These are phyloP conservation scores for Pollachius pollachius DNA, from an alignment of 2,113 vertebrate species.

Conservation along the genomic window DNA sequence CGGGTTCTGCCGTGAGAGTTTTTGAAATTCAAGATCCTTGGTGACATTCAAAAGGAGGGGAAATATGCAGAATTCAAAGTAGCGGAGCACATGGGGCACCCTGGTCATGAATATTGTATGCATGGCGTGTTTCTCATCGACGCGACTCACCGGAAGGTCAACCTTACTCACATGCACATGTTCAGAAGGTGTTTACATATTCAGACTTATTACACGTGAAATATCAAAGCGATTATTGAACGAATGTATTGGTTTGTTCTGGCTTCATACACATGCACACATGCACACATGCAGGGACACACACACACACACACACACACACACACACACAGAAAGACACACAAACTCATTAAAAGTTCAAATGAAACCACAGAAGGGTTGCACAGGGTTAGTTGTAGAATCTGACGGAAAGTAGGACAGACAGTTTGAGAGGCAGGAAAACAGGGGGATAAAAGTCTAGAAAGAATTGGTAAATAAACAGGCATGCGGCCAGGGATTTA, in stretches of 20 bases:
- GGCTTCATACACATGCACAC: no score
- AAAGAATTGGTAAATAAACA: no score
- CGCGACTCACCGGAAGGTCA: not conserved
- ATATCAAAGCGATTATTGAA: no score
- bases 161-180: not conserved
- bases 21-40: constrained; percentile 23
- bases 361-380: no score
- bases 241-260: no score
- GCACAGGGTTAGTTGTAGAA: no score
- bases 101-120: constrained; percentile 20
- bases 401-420: no score
- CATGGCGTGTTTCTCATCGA: not conserved
- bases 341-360: no score
- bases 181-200: not conserved
- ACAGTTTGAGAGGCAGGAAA: no score
- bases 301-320: not conserved
- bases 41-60: constrained; percentile 18
- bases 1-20: not conserved
- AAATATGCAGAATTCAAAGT: not conserved
- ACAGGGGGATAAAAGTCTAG: no score
- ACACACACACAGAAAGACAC: not conserved
- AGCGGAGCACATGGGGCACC: constrained; percentile 9
- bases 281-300: not conserved
- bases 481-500: no score
- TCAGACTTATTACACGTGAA: no score